Evolutionary conservation across 2,888 invertebrate species (phyloP), one percentile per base, ranked within the genome.

Genomic region (Lymantria monacha): DNA sequence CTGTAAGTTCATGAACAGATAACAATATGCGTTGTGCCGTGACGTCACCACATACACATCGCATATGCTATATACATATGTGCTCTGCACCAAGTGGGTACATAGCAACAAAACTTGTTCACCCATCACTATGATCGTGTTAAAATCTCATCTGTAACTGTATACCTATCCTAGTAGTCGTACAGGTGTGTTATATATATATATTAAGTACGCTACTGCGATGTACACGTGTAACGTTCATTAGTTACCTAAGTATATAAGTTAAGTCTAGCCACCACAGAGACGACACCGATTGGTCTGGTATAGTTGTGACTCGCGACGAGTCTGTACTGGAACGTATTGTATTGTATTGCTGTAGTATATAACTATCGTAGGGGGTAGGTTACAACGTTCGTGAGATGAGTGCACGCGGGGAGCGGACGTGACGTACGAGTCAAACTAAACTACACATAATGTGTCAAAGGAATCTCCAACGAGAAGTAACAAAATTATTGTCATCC

Each of bases 401-500:
- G 43, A 15, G 15, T 22, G 41, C 10, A 30, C 42, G 30, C 31
- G 30, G 42, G 13, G 30, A 42, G 44, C 12, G 13, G 15, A 49
- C 36, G 45, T 30, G 57, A 44, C 51, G 53, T 42, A 47, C 51
- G 2, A 70, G 63, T 65, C 64, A 63, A 65, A 70, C 59, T 47
- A 46, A 71, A 65, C 53, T 49, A 62, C 74, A 69, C 71, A 53
- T 47, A 55, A 61, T 53, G 71, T 64, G 73, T 53, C 64, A 75
- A 79, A 76, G 66, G 57, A 76, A 77, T 66, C 69, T 69, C 74
- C 71, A 63, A 72, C 68, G 72, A 79, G 74, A 76, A 82, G 76
- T 86, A 88, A 89, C 86, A 84, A 85, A 83, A 89, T 90, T 91
- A 91, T 91, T 91, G 90, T 91, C 90, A 87, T 90, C 84, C 88